phyloP scores from a whole-genome alignment of 2,113 vertebrate species.

The Cyanoramphus novaezelandiae region DNA sequence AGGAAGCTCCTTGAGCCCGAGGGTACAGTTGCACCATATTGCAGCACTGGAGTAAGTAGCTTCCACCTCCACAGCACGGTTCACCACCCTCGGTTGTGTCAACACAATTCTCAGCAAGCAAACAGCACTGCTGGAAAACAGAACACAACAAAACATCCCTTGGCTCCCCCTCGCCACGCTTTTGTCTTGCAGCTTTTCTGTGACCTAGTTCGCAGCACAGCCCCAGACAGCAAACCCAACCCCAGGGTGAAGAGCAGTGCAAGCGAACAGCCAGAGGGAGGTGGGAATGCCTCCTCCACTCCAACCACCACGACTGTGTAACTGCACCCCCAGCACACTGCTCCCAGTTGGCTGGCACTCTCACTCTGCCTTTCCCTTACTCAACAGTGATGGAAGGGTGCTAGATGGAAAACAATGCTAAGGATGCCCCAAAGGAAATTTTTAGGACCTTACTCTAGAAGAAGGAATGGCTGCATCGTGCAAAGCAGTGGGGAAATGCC shows the following conservation, averaged over 20 bases:
- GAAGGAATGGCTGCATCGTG: background rate
- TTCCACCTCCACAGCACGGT: conserved; percentile 6
- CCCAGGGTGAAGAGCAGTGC: background rate
- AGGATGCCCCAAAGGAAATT: background rate
- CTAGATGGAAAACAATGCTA: background rate
- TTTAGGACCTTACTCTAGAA: background rate
- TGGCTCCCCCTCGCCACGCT: background rate
- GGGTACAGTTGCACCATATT: background rate
- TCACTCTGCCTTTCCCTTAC: background rate
- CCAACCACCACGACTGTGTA: accelerated
- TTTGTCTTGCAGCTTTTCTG: conserved; percentile 10
- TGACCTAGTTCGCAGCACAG: conserved; percentile 35
- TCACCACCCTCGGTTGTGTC: conserved; percentile 24
- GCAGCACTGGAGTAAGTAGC: background rate
- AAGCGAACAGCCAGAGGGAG: background rate
- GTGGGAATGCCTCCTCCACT: background rate
- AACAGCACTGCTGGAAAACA: conserved; percentile 31
- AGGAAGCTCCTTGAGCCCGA: background rate
- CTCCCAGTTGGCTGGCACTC: background rate
- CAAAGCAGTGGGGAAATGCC: background rate
- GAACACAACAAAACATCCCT: conserved; percentile 8
- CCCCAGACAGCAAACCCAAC: background rate
- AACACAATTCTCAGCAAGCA: conserved; percentile 33
- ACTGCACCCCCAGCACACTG: background rate
- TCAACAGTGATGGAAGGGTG: background rate